A percentile compares a stretch with the other conserved stretches of the same genome.
These are phyloP conservation scores for Chiroxiphia lanceolata DNA, from an alignment of 2,797 vertebrate genomes.

Conservation along the genomic window DNA sequence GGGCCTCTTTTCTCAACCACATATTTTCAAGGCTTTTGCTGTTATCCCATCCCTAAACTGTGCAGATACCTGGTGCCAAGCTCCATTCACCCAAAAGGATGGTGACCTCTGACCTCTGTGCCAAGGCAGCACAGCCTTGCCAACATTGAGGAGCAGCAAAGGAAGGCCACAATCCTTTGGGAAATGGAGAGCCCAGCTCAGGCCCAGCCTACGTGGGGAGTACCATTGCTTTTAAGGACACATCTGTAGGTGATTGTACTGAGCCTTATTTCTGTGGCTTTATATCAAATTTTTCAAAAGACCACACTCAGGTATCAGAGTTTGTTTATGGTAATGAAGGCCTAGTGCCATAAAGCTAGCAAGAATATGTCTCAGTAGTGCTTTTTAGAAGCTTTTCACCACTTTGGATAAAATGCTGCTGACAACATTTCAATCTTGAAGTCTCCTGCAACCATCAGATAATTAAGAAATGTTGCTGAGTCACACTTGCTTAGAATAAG, in stretches of 20 bases:
- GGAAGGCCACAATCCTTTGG: not conserved
- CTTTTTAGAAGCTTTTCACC: constrained; percentile 57
- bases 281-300: not conserved
- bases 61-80: not conserved
- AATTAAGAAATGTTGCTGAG: constrained; percentile 53
- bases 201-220: fast-evolving
- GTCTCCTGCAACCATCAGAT: constrained; percentile 20
- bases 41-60: not conserved
- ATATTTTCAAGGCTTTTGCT: not conserved
- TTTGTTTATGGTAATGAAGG: constrained; percentile 51
- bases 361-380: constrained; percentile 38
- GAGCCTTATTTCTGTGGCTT: not conserved
- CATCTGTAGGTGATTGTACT: fast-evolving
- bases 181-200: not conserved
- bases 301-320: not conserved
- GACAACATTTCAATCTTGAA: constrained; percentile 49
- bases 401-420: constrained; percentile 53
- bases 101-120: not conserved
- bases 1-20: not conserved
- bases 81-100: not conserved
- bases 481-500: not conserved
- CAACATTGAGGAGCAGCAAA: not conserved
- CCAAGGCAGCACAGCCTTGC: fast-evolving
- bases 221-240: not conserved
- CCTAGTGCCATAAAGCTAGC: constrained; percentile 3